Base-by-base conservation (phyloP, 2,113 vertebrate genomes). In the Rhabdomys dilectus region DNA sequence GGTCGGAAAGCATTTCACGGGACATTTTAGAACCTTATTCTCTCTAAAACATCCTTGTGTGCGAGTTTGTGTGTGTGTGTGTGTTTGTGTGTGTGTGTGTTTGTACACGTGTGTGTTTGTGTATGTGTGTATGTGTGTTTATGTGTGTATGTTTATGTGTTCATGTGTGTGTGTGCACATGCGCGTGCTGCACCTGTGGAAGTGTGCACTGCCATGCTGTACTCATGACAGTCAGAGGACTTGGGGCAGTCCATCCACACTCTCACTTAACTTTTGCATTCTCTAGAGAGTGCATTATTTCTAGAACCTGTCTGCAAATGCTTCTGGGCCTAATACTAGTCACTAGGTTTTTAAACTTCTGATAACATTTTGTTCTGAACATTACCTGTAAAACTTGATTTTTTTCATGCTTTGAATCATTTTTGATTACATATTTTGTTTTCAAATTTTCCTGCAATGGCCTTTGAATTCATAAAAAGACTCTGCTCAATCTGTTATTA, bases 311-410 rank as follows among this genome's bases (percentile, higher is more conserved):
- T 24, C 56, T 68, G 17, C 66, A 51, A 70, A 36, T 51, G 58
- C 34, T 68, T 91, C 22, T 76, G 19, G 92, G 53, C 31, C 8
- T 72, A 51, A 34, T 72, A n/a, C 4, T 89, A 13, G 10, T 34
- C 89, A 75, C 81, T 64, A 91, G 42, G 16, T 34, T 95, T 93
- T 97, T 81, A 15, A 95, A 82, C 51, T 96, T 94, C n/a, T 70
- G 76, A 22, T 89, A 72, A 72, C 2, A 15, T 89, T 60, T 62
- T 68, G 13, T 68, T 96, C 89, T 89, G 88, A 95, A 89, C 4
- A 64, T 73, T 53, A 72, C 8, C 31, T 93, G 10, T 81, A 21
- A 89, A 73, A 81, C 80, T 91, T 93, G 13, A 66, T 91, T 77
- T 94, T 77, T 94, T 89, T 21, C 12, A 60, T 34, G 13, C n/a